Evolutionary conservation across 2,888 invertebrate genomes (phyloP).

Genomic region (Oconnorella tubifera): DNA sequence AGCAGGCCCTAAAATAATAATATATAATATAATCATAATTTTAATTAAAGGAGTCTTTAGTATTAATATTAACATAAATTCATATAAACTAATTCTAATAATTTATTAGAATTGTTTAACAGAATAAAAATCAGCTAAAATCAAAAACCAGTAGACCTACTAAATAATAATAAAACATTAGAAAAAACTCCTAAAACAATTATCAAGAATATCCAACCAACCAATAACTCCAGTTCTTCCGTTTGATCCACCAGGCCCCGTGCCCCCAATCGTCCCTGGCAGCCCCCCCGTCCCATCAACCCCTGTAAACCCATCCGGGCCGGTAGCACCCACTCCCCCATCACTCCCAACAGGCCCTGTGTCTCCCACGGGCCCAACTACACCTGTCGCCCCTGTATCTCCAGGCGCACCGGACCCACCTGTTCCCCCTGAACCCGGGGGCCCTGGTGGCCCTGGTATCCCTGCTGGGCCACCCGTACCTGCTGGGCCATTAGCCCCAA

Average conservation of each 20-base stretch:
- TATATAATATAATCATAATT: neutral
- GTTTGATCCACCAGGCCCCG: conserved; percentile 7
- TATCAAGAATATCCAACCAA: no score
- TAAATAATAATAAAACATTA: no score
- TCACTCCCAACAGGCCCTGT: conserved; percentile 22
- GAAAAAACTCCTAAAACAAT: no score
- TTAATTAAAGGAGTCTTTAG: neutral
- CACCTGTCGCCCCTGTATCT: conserved; percentile 20
- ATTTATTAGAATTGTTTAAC: no score
- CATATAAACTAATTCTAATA: no score
- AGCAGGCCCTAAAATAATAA: neutral
- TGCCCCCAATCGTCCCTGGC: conserved; percentile 1
- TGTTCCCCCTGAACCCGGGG: conserved; percentile 20
- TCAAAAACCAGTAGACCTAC: no score
- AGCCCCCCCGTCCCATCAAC: conserved; percentile 4
- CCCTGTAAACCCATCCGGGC: conserved; percentile 8
- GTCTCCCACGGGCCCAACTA: conserved; percentile 21
- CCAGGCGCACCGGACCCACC: conserved; percentile 27
- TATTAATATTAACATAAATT: neutral
- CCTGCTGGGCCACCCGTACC: conserved; percentile 22
- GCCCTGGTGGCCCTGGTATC: conserved; percentile 13
- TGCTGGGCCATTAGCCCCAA: conserved; percentile 22
- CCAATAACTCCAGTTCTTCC: conserved; percentile 16
- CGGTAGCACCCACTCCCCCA: conserved; percentile 23
- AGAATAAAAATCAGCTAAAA: no score